phyloP scores from a whole-genome alignment of 2,113 vertebrate genomes.

The Hippoglossus stenolepis region DNA sequence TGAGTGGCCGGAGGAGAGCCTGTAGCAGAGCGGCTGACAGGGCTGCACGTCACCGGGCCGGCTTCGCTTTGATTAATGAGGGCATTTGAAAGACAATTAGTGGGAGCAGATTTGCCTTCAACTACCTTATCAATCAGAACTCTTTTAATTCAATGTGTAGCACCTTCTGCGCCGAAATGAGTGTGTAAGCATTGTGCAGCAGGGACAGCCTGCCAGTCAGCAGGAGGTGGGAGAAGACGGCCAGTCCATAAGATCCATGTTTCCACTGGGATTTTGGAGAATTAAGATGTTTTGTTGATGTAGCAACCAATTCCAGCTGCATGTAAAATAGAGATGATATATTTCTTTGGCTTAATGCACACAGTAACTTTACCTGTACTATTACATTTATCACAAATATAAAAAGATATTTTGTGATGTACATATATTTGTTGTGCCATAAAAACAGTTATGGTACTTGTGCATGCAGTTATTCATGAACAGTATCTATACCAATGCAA shows the following conservation, averaged over 20 bases:
- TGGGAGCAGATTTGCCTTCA: conserved; percentile 93
- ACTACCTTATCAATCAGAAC: conserved; percentile 94
- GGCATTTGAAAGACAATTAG: conserved; percentile 99
- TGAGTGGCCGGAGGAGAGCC: conserved; percentile 80
- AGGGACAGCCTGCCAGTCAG: conserved; percentile 70
- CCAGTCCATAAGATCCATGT: conserved; percentile 37
- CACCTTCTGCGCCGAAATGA: conserved; percentile 78
- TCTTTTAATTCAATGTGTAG: conserved; percentile 86
- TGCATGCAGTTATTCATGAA: no score
- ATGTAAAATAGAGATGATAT: neutral
- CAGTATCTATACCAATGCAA: no score
- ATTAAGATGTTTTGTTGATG: conserved; percentile 34
- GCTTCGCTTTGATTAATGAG: conserved; percentile 94
- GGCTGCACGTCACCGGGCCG: conserved; percentile 82
- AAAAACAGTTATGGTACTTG: no score
- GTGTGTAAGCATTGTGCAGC: conserved; percentile 77
- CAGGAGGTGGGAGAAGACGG: conserved; percentile 52
- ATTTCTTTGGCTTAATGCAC: neutral
- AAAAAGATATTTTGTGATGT: neutral
- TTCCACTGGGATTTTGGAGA: conserved; percentile 19
- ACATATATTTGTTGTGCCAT: no score
- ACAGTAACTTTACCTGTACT: no score
- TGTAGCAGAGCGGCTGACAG: conserved; percentile 85
- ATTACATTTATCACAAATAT: no score
- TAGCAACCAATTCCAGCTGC: neutral